Conservation (phyloP, 1,140 invertebrate species). For the Zaprionus capensis region DNA sequence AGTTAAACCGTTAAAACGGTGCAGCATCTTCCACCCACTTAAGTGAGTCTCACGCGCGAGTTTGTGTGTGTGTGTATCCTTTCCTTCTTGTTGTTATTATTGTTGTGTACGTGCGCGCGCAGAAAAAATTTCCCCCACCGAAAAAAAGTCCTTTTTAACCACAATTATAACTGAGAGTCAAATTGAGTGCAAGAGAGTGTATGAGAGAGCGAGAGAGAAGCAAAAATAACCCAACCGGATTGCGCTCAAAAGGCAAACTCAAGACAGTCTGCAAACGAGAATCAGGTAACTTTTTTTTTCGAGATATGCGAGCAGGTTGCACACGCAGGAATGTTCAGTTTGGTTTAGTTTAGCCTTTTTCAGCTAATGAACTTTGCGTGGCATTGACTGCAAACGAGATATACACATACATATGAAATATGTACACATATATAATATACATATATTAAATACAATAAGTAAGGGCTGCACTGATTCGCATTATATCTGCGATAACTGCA, state of each 20-base stretch:
- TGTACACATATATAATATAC: too few species aligned
- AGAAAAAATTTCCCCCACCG: conserved; percentile 14
- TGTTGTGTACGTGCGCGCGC: conserved; percentile 13
- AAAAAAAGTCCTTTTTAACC: conserved; percentile 19
- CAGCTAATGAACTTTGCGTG: conserved; percentile 20
- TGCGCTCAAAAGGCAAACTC: conserved; percentile 15
- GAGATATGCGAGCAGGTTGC: conserved; percentile 10
- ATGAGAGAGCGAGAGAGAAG: not conserved
- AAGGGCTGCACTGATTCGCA: not conserved
- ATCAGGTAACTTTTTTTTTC: conserved; percentile 29
- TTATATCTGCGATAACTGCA: conserved; percentile 1
- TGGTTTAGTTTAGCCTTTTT: conserved; percentile 2
- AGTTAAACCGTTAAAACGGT: not conserved
- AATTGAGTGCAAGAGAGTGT: conserved; percentile 21
- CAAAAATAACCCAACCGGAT: conserved; percentile 14
- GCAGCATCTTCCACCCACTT: not conserved
- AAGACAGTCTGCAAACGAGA: conserved; percentile 12
- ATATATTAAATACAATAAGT: not conserved
- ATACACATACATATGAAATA: not conserved
- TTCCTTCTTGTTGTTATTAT: not conserved
- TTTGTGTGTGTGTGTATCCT: not conserved
- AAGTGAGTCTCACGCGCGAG: not conserved
- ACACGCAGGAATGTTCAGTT: conserved; percentile 4
- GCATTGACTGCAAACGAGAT: not conserved
- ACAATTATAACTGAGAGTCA: conserved; percentile 15